phyloP scores from a whole-genome alignment of 2,113 vertebrate genomes.

The Sorex araneus region DNA sequence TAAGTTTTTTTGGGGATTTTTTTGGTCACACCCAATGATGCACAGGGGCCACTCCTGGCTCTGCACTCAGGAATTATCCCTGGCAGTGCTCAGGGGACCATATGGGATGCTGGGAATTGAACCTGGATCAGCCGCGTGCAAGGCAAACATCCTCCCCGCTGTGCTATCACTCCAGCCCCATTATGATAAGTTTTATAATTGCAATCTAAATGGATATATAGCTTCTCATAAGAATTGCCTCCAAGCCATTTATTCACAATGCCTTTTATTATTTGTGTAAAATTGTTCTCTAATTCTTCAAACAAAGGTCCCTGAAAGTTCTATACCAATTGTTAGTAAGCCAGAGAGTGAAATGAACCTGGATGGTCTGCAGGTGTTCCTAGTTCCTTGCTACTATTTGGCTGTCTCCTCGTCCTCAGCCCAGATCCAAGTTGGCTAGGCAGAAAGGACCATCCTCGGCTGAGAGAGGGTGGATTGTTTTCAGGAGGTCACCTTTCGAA shows the following conservation, averaged over 20 bases:
- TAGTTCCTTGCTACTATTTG: background rate
- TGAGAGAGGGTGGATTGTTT: constrained; percentile 13
- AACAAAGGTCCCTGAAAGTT: background rate
- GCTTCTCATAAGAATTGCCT: background rate
- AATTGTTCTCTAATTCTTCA: background rate
- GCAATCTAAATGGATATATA: background rate
- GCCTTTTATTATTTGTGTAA: background rate
- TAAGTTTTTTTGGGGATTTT: too few species aligned
- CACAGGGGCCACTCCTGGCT: too few species aligned
- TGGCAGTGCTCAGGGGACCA: too few species aligned
- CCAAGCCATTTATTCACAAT: background rate
- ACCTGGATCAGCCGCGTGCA: too few species aligned
- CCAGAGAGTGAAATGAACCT: background rate
- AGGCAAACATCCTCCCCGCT: too few species aligned
- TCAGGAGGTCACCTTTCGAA: constrained; percentile 45
- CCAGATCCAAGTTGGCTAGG: background rate
- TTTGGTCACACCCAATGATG: too few species aligned
- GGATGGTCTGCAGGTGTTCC: background rate
- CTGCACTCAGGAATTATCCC: too few species aligned
- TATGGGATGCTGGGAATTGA: too few species aligned
- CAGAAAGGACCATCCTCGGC: background rate
- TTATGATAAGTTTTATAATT: constrained; percentile 41
- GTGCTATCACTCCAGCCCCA: too few species aligned
- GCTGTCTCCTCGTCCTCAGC: background rate
- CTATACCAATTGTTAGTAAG: background rate